These are phyloP conservation scores for Cyrtonyx montezumae DNA, from an alignment of 2,113 vertebrate species.

Conservation along the genomic window DNA sequence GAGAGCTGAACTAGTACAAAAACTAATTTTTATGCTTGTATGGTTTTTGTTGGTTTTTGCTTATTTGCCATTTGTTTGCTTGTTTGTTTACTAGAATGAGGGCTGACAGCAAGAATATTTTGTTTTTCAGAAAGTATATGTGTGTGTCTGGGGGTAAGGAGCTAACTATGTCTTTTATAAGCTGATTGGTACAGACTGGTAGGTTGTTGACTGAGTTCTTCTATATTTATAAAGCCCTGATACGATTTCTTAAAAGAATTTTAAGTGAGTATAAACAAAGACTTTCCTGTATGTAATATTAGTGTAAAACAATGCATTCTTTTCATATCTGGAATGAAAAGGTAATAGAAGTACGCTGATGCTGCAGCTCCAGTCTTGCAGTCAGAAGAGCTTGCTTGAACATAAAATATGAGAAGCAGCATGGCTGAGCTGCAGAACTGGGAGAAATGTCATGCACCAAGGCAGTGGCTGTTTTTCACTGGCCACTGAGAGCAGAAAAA, in stretches of 20 bases:
- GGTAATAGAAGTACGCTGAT: neutral
- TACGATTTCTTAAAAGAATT: neutral
- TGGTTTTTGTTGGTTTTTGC: neutral
- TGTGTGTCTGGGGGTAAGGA: neutral
- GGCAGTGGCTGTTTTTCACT: neutral
- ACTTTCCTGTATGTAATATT: neutral
- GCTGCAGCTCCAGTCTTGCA: neutral
- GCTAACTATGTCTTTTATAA: neutral
- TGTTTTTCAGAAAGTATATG: neutral
- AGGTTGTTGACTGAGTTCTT: neutral
- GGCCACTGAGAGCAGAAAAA: neutral
- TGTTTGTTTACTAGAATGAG: neutral
- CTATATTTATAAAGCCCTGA: neutral
- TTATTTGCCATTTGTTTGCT: neutral
- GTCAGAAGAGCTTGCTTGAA: neutral
- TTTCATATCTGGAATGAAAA: slow-evolving; percentile 15
- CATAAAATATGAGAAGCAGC: neutral
- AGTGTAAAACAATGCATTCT: neutral
- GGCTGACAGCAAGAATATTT: neutral
- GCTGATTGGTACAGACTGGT: neutral
- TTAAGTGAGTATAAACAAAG: slow-evolving; percentile 31
- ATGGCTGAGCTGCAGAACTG: neutral
- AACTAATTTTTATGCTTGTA: neutral
- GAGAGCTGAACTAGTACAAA: neutral
- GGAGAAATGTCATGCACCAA: neutral